Evolutionary conservation across 2,888 invertebrate species (phyloP).

Genomic region (Yponomeuta cagnagella): DNA sequence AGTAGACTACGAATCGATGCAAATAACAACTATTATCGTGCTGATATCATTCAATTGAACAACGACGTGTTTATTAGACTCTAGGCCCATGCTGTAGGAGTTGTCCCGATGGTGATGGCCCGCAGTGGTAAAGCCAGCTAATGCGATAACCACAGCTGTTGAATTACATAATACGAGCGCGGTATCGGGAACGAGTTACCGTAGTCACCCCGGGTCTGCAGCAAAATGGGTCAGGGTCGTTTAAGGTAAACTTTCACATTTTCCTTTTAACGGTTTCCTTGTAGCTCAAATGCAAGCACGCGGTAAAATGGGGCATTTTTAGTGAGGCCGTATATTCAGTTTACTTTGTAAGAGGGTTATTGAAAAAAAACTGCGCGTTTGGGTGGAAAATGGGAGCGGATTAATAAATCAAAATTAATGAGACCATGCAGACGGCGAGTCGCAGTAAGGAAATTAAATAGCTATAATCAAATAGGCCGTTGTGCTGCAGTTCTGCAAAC

Average conservation of each 20-base stretch:
- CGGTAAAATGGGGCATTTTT: slow-evolving; percentile 4
- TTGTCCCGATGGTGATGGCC: too few relatives aligned
- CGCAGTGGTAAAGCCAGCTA: neutral
- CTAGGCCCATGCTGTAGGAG: too few relatives aligned
- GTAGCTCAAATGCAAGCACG: slow-evolving; percentile 12
- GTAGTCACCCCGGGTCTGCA: slow-evolving; percentile 35
- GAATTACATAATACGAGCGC: neutral
- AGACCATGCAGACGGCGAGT: neutral
- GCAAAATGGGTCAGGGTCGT: slow-evolving; percentile 58
- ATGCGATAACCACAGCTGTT: neutral
- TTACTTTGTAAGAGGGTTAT: neutral
- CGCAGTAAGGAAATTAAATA: neutral
- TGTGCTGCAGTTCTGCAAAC: too few relatives aligned
- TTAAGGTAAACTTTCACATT: slow-evolving; percentile 38
- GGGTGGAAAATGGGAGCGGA: neutral
- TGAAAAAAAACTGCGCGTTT: neutral
- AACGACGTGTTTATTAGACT: too few relatives aligned
- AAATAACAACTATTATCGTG: too few relatives aligned
- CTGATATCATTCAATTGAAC: too few relatives aligned
- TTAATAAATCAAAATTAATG: neutral
- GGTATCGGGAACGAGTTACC: slow-evolving; percentile 29
- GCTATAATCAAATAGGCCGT: neutral
- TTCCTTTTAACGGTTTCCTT: slow-evolving; percentile 19
- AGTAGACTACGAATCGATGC: too few relatives aligned
- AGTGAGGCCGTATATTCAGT: slow-evolving; percentile 5